Evolutionary conservation across 2,113 vertebrate genomes (phyloP).

Genomic region (Eulacestoma nigropectus): DNA sequence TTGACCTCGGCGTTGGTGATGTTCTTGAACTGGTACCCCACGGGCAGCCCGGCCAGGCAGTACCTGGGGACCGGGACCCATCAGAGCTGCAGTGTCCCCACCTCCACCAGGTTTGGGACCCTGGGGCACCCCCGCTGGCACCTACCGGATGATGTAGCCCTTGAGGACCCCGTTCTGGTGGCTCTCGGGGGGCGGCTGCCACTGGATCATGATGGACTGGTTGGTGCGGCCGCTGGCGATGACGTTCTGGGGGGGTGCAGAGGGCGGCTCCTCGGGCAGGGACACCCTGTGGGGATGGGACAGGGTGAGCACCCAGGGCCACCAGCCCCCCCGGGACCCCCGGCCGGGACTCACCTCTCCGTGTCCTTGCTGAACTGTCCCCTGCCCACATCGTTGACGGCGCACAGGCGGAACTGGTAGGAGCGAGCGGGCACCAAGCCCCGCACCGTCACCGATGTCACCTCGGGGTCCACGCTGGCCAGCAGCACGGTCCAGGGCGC

Average conservation of each 20-base stretch:
- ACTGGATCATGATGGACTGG: conserved; percentile 98
- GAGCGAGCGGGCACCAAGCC: conserved; percentile 90
- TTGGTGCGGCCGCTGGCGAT: conserved; percentile 95
- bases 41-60: conserved; percentile 92
- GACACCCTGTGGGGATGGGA: conserved; percentile 73
- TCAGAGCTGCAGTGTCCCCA: not conserved
- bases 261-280: conserved; percentile 93
- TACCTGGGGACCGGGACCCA: conserved; percentile 70
- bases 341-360: conserved; percentile 74
- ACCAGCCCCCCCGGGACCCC: fast-evolving
- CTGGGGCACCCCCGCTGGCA: fast-evolving
- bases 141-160: conserved; percentile 90
- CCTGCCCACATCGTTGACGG: conserved; percentile 92
- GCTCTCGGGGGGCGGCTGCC: conserved; percentile 93
- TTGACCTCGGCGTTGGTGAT: conserved; percentile 89
- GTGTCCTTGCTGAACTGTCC: conserved; percentile 97
- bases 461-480: conserved; percentile 86
- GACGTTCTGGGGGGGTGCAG: conserved; percentile 89
- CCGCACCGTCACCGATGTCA: conserved; percentile 78
- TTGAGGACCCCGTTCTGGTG: conserved; percentile 93
- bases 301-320: not conserved
- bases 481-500: conserved; percentile 91
- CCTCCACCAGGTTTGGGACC: fast-evolving
- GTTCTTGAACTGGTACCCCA: conserved; percentile 98
- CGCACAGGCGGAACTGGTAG: conserved; percentile 95